These are phyloP conservation scores for Fulica atra DNA, from an alignment of 2,113 vertebrate species.

Conservation along the genomic window DNA sequence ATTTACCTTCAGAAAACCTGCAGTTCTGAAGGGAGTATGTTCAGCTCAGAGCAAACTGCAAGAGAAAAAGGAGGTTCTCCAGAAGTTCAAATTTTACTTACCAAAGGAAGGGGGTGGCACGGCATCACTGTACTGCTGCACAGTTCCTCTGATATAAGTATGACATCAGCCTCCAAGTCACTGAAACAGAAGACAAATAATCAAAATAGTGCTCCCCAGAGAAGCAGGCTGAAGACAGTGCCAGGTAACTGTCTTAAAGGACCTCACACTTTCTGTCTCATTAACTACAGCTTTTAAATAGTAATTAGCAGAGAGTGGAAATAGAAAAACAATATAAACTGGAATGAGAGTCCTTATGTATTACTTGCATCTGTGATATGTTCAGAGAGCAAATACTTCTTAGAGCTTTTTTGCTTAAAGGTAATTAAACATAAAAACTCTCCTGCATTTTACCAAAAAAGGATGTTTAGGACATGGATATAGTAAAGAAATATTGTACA, in stretches of 20 bases:
- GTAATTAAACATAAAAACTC: background rate
- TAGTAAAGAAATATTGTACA: background rate
- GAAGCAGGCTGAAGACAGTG: background rate
- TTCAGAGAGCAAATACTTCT: background rate
- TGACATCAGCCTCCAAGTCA: background rate
- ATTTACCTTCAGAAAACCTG: background rate
- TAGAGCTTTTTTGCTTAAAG: background rate
- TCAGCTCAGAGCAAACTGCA: background rate
- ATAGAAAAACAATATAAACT: background rate
- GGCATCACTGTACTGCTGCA: background rate
- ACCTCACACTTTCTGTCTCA: background rate
- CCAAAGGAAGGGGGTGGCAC: background rate
- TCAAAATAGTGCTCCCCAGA: slow-evolving; percentile 4
- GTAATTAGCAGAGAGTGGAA: background rate
- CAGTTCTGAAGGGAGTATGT: background rate
- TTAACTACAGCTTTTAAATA: background rate
- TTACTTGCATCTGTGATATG: background rate
- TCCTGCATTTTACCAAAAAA: background rate
- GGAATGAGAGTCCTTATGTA: background rate
- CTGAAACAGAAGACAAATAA: slow-evolving; percentile 35
- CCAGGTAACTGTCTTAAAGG: background rate
- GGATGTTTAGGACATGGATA: background rate
- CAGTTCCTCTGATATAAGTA: background rate
- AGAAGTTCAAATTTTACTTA: background rate
- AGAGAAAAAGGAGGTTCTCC: background rate